These are phyloP conservation scores for Sinhomidia bicolor DNA, from an alignment of 2,888 invertebrate species.

Conservation along the genomic window DNA sequence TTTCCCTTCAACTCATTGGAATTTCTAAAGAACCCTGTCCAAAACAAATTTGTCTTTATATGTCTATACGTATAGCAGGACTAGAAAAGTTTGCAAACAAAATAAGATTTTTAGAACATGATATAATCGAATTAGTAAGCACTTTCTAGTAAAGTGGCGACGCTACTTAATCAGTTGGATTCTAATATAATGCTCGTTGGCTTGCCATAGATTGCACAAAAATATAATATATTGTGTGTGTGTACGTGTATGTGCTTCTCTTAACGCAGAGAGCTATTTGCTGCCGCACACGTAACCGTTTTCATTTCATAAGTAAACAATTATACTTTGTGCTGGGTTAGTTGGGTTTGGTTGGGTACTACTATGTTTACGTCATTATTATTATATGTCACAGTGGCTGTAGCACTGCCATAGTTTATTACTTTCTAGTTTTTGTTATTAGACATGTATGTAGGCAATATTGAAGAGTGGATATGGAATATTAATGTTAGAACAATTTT, in stretches of 20 bases:
- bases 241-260: no score
- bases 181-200: background rate
- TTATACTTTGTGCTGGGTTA: background rate
- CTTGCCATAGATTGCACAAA: background rate
- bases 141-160: constrained; percentile 11
- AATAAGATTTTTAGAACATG: constrained; percentile 5
- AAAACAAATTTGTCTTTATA: background rate
- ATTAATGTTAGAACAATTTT: no score
- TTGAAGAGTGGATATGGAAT: background rate
- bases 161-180: constrained; percentile 6
- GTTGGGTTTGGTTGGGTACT: no score
- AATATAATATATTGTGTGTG: no score
- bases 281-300: background rate
- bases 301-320: background rate
- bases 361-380: background rate
- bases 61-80: background rate
- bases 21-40: background rate
- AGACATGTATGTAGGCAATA: background rate
- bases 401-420: no score
- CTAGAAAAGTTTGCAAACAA: background rate
- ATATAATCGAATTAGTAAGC: constrained; percentile 20
- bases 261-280: no score
- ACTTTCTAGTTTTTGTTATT: no score
- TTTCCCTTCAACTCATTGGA: background rate
- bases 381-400: no score